These are phyloP conservation scores for Hypsibius dujardini DNA, from an alignment of 1,140 invertebrate genomes.

Conservation along the genomic window DNA sequence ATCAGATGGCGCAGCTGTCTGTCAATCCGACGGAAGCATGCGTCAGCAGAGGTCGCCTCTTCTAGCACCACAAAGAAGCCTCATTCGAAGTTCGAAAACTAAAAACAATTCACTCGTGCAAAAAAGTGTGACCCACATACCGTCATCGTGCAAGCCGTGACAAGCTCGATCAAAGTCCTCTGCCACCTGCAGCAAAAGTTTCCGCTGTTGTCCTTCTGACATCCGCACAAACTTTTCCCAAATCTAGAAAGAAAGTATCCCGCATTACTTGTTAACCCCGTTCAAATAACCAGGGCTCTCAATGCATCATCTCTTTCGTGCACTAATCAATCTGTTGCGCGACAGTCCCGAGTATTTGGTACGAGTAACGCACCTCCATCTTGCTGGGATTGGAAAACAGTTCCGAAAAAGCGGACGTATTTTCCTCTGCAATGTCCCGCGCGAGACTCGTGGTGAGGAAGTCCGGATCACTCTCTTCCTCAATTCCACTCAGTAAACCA, in stretches of 20 bases:
- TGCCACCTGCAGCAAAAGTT: neutral
- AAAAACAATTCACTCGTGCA: no score
- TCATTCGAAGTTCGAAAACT: no score
- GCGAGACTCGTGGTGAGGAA: neutral
- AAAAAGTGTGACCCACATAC: neutral
- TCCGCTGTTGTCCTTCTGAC: neutral
- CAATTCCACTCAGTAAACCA: neutral
- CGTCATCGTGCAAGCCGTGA: neutral
- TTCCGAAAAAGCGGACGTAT: neutral
- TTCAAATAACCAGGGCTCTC: no score
- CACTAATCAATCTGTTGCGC: neutral
- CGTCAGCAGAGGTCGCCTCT: neutral
- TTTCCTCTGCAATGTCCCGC: constrained; percentile 8
- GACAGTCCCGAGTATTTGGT: no score
- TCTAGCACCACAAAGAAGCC: neutral
- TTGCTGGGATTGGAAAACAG: neutral
- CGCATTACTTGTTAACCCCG: no score
- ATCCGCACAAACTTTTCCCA: neutral
- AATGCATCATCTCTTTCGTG: neutral
- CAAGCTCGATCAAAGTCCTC: neutral
- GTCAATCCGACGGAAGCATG: neutral
- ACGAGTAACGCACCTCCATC: neutral
- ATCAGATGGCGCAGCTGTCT: neutral
- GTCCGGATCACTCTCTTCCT: neutral
- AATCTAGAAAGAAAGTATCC: neutral